phyloP scores from a whole-genome alignment of 1,140 invertebrate genomes.

The Heliconius hewitsoni region DNA sequence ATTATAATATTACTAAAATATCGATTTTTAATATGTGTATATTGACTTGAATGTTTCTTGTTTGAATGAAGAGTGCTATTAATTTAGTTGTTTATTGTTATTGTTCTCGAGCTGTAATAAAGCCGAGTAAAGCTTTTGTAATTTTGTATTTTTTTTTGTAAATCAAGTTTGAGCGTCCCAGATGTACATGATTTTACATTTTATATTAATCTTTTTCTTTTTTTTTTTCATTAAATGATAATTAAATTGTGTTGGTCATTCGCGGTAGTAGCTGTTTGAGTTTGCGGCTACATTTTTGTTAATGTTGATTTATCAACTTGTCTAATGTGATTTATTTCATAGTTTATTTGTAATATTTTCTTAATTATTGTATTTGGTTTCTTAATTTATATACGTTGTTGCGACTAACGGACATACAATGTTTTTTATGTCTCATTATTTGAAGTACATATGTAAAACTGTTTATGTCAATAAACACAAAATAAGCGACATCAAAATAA shows the following conservation, averaged over 20 bases:
- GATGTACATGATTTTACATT: slow-evolving; percentile 15
- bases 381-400: neutral
- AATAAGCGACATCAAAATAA: neutral
- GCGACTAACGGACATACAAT: neutral
- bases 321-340: slow-evolving; percentile 1
- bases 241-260: slow-evolving; percentile 6
- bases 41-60: slow-evolving; percentile 25
- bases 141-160: slow-evolving; percentile 31
- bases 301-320: slow-evolving; percentile 15
- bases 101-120: neutral
- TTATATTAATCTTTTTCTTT: slow-evolving; percentile 1
- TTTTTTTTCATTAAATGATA: slow-evolving; percentile 14
- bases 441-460: neutral
- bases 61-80: slow-evolving; percentile 45
- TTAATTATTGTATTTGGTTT: neutral
- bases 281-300: slow-evolving; percentile 7
- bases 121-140: slow-evolving; percentile 1
- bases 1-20: neutral
- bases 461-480: neutral
- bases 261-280: slow-evolving; percentile 5
- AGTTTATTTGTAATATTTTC: neutral
- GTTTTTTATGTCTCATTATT: neutral
- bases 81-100: slow-evolving; percentile 34
- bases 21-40: neutral
- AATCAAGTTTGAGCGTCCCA: slow-evolving; percentile 16